These are phyloP conservation scores for Cheilosia vulpina DNA, from an alignment of 2,888 invertebrate species.

Conservation along the genomic window DNA sequence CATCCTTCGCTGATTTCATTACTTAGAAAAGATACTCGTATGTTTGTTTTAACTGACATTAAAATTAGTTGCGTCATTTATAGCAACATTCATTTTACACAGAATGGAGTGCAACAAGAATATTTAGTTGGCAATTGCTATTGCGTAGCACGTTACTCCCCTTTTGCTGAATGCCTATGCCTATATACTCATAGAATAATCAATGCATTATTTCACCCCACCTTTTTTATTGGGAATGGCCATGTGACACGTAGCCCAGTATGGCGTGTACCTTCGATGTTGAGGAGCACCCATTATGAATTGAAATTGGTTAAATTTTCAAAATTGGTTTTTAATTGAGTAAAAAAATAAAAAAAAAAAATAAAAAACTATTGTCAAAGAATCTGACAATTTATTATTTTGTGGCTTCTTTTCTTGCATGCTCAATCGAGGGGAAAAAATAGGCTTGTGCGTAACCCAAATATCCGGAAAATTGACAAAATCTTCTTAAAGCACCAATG, in stretches of 20 bases:
- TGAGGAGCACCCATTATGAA: conserved; percentile 34
- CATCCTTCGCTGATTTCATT: conserved; percentile 69
- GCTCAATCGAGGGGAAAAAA: conserved; percentile 66
- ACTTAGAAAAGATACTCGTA: conserved; percentile 8
- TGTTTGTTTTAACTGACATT: neutral
- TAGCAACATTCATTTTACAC: conserved; percentile 27
- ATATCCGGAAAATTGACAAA: conserved; percentile 67
- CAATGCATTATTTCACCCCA: conserved; percentile 31
- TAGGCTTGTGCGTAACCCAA: conserved; percentile 58
- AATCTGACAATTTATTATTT: conserved; percentile 5
- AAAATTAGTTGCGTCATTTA: conserved; percentile 45
- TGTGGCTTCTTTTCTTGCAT: conserved; percentile 16
- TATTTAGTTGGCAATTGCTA: conserved; percentile 22
- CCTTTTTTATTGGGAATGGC: conserved; percentile 37
- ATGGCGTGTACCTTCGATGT: conserved; percentile 9
- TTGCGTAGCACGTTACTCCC: conserved; percentile 31
- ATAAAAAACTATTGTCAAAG: conserved; percentile 1
- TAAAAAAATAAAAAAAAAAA: conserved; percentile 52
- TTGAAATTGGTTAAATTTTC: conserved; percentile 52
- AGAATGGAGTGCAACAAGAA: conserved; percentile 47
- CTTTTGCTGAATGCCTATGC: neutral
- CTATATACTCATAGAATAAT: conserved; percentile 21
- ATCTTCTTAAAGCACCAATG: conserved; percentile 65
- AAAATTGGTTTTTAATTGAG: conserved; percentile 52
- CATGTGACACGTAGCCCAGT: conserved; percentile 41